Percentiles rank a stretch among this genome's conserved stretches.
phyloP scores from a whole-genome alignment of 2,113 vertebrate genomes.

The Trochalopteron elliotii region DNA sequence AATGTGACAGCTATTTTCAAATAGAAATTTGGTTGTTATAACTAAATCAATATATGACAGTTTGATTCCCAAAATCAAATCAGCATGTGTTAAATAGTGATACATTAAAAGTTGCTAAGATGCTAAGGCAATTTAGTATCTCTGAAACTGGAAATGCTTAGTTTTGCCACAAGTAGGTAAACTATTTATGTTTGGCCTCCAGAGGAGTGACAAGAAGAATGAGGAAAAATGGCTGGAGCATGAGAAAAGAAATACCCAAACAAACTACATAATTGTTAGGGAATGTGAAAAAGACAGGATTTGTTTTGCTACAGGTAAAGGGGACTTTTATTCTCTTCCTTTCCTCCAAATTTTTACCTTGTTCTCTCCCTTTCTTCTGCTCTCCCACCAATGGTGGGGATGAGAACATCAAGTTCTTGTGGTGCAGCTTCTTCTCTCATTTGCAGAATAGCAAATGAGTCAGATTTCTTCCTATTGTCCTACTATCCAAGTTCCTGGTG shows the following conservation, averaged over 20 bases:
- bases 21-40: background rate
- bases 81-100: background rate
- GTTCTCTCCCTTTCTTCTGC: background rate
- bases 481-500: background rate
- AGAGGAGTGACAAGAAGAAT: background rate
- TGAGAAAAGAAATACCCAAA: background rate
- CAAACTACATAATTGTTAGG: background rate
- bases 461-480: background rate
- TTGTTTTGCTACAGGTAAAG: background rate
- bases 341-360: background rate
- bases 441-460: background rate
- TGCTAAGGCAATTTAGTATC: background rate
- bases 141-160: background rate
- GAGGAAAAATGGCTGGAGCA: background rate
- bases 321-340: background rate
- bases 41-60: background rate
- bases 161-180: background rate
- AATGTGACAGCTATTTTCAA: background rate
- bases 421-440: background rate
- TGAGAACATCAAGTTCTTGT: background rate
- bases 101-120: background rate
- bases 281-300: background rate
- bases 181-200: background rate
- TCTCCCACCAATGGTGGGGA: background rate
- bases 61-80: background rate